Conservation (phyloP, 2,888 invertebrate genomes). For the Copidosoma aretas region DNA sequence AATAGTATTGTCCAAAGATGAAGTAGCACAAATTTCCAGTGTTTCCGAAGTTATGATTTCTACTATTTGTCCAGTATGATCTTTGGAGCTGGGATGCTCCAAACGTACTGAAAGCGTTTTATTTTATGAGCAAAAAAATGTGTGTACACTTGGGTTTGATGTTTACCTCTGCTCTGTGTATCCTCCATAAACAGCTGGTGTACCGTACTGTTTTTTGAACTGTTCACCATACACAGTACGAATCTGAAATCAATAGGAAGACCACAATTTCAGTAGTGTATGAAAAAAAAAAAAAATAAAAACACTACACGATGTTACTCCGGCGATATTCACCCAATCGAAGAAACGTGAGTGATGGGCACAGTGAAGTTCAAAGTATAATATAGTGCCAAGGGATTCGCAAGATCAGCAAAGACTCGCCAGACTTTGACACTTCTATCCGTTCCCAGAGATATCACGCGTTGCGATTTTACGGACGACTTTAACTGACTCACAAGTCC, state of each 20-base stretch:
- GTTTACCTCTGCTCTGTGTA: conserved; percentile 42
- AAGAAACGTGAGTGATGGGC: conserved; percentile 43
- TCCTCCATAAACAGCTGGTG: conserved; percentile 49
- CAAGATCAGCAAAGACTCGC: conserved; percentile 46
- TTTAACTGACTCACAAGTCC: conserved; percentile 43
- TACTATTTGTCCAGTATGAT: conserved; percentile 44
- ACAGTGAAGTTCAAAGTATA: conserved; percentile 43
- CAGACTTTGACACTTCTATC: conserved; percentile 51
- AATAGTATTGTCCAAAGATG: conserved; percentile 48
- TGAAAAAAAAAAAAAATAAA: background rate
- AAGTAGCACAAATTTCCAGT: conserved; percentile 47
- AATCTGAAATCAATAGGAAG: conserved; percentile 32
- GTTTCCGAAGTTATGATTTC: conserved; percentile 44
- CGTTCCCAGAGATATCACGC: conserved; percentile 44
- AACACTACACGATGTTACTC: background rate
- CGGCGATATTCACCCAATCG: conserved; percentile 41
- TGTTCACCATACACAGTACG: conserved; percentile 44
- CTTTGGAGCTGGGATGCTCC: conserved; percentile 44
- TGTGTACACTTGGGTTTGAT: background rate
- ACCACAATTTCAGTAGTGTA: background rate
- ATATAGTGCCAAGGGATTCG: conserved; percentile 42
- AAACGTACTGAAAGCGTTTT: conserved; percentile 41
- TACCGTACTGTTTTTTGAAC: conserved; percentile 25
- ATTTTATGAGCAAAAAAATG: conserved; percentile 1
- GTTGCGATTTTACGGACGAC: conserved; percentile 36